Base-by-base conservation (phyloP, 1,140 invertebrate species). In the Alviniconcha marisindica region DNA sequence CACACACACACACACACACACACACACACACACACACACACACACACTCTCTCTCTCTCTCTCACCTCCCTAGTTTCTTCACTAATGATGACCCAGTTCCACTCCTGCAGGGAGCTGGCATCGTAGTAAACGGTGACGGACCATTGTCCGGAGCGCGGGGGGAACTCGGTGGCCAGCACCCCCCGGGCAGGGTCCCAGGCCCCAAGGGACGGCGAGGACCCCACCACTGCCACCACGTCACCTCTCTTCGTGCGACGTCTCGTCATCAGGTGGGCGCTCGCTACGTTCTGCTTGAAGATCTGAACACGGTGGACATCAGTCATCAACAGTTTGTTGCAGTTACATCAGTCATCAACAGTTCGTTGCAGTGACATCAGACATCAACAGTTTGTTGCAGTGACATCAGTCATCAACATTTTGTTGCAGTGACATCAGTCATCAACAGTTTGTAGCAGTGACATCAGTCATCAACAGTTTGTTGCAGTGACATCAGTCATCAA, bases 21-120 rank as follows among this genome's bases (percentile, higher is more conserved):
- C 69, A 71, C 36, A 36, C 66, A 40, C 66, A 18, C 66, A 71
- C 12, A 40, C 69, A 40, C 36, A 28, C 69, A 5, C 36, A 71
- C 69, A 71, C 36, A 71, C 69, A 69, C 56, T 51, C 48, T 51
- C 48, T 51, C 48, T 51, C 48, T 51, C 48, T 51, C 48, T 51
- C 48, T 51, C 48, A 78, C 77, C 60, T 80, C 51, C n/a, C 44
- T 80, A 1, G 56, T 69, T 3, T 63, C 40, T 40, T 80, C 44
- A 12, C 54, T 48, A 0, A 80, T 69, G 60, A 80, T 80, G 56
- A 80, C n/a, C 78, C 78, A 80, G 78, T 80, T 80, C 78, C 78
- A 80, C 60, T 80, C 78, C 60, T 66, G 78, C 54, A 80, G n/a
- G 31, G 56, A 33, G 18, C 2, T 60, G n/a, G 56, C 33, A 38